Evolutionary conservation across 2,888 invertebrate genomes (phyloP).

Genomic region (Amaurobius ferox): DNA sequence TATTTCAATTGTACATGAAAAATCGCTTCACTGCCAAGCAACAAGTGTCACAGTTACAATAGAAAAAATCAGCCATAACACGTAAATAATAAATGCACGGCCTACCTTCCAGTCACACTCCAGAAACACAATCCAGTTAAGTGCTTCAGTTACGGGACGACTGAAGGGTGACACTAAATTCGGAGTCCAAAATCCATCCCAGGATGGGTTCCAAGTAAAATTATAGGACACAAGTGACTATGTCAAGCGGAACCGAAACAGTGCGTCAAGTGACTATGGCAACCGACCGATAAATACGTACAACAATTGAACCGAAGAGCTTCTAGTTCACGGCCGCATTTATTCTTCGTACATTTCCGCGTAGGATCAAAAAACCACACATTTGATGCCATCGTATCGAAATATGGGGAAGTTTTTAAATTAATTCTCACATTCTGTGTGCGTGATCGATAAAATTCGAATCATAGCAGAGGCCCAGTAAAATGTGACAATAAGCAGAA

Average conservation of each 20-base stretch:
- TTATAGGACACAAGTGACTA: neutral
- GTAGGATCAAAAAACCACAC: too few relatives aligned
- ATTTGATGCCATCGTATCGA: too few relatives aligned
- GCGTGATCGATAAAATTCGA: too few relatives aligned
- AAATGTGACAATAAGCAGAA: too few relatives aligned
- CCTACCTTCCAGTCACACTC: neutral
- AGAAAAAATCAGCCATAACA: too few relatives aligned
- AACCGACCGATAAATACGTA: conserved; percentile 32
- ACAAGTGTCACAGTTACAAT: neutral
- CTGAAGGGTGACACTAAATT: too few relatives aligned
- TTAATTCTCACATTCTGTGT: too few relatives aligned
- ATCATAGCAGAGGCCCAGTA: too few relatives aligned
- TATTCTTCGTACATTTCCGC: neutral
- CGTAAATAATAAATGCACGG: neutral
- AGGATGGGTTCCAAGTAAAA: neutral
- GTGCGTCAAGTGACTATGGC: conserved; percentile 58
- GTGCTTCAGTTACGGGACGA: neutral
- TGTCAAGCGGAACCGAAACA: conserved; percentile 1
- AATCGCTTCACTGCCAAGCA: too few relatives aligned
- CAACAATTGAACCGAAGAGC: conserved; percentile 50
- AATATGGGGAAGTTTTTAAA: too few relatives aligned
- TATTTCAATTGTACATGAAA: too few relatives aligned
- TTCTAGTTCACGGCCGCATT: conserved; percentile 55
- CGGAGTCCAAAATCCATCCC: neutral
- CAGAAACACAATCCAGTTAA: neutral